A percentile compares a stretch with the other conserved stretches of the same genome.
Conservation (phyloP, 64 coral and sea anemone species). For the Dendrophyllia cribrosa region DNA sequence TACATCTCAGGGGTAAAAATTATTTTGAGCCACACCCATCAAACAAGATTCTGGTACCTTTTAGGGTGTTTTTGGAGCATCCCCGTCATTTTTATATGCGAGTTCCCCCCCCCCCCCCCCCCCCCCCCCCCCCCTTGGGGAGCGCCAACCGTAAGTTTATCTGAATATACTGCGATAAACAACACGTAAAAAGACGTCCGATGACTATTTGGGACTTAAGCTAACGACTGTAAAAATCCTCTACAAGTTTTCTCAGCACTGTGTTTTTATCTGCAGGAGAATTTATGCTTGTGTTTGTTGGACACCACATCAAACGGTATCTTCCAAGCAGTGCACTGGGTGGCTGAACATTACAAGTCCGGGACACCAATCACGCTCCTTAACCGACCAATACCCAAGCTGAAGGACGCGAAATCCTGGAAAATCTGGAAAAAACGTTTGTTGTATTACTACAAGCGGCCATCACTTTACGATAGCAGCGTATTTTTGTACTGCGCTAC, state of each 20-base stretch:
- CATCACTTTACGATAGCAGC: constrained; percentile 67
- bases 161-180: no score
- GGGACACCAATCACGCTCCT: constrained; percentile 79
- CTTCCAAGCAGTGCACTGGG: constrained; percentile 84
- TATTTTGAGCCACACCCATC: no score
- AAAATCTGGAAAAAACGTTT: constrained; percentile 79
- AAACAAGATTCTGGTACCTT: no score
- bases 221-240: no score
- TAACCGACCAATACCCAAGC: constrained; percentile 82
- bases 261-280: not conserved
- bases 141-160: no score
- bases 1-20: no score
- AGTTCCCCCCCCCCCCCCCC: no score
- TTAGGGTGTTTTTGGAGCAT: no score
- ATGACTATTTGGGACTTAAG: no score
- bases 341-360: constrained; percentile 80
- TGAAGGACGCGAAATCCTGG: constrained; percentile 77
- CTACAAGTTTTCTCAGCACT: not conserved
- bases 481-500: constrained; percentile 81
- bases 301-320: constrained; percentile 73
- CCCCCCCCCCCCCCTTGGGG: no score
- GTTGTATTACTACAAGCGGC: constrained; percentile 76
- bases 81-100: no score
- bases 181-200: no score
- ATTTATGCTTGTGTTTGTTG: constrained; percentile 73